Conservation (phyloP, 2,797 vertebrate genomes). For the Hapalemur alaotrensis region DNA sequence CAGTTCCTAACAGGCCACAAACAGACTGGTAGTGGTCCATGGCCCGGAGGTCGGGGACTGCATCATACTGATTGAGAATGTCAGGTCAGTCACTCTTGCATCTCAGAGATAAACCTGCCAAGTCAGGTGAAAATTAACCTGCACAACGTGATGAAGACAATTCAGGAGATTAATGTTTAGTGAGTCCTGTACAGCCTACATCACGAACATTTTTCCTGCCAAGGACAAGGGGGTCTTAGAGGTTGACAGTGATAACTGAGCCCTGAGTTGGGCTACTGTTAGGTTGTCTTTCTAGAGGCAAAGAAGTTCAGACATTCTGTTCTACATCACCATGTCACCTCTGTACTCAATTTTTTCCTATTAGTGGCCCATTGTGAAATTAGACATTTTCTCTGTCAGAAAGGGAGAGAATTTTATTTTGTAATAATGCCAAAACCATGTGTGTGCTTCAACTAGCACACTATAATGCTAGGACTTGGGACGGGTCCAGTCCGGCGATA, state of each 20-base stretch:
- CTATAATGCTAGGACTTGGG: conserved; percentile 41
- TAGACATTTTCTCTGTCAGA: conserved; percentile 50
- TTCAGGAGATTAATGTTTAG: not conserved
- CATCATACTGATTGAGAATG: not conserved
- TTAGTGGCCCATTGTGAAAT: conserved; percentile 56
- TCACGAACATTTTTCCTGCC: not conserved
- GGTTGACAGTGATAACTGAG: conserved; percentile 49
- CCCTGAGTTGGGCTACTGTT: not conserved
- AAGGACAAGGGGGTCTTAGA: not conserved
- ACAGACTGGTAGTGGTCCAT: no score
- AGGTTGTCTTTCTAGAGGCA: conserved; percentile 12
- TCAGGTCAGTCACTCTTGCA: not conserved
- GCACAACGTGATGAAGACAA: not conserved
- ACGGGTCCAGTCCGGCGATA: conserved; percentile 66
- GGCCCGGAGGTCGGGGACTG: no score
- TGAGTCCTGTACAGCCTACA: not conserved
- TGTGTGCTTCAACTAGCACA: conserved; percentile 19
- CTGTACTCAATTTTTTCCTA: conserved; percentile 33
- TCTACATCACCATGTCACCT: not conserved
- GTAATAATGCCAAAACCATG: conserved; percentile 51
- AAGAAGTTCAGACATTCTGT: not conserved
- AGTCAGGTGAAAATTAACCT: not conserved
- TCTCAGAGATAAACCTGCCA: not conserved
- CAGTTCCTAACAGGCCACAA: no score
- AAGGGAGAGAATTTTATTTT: conserved; percentile 47